Conservation (phyloP, 53 echinoderm and acorn worm genomes). For the Paracentrotus lividus region DNA sequence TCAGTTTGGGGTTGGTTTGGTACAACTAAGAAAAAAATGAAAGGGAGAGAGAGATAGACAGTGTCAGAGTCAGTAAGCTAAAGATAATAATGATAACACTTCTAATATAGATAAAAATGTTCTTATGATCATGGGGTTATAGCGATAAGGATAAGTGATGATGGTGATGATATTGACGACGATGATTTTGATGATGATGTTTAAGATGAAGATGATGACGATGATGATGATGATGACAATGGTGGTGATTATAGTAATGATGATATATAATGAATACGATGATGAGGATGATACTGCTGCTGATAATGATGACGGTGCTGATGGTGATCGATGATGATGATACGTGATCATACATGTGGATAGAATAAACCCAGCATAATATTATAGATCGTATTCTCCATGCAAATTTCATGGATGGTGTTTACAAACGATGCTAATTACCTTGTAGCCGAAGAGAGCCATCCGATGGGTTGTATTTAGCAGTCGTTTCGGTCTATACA, state of each 20-base stretch:
- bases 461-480: neutral
- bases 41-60: neutral
- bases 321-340: no score
- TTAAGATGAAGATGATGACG: neutral
- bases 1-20: neutral
- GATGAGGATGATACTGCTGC: neutral
- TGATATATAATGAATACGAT: neutral
- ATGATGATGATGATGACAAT: neutral
- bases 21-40: neutral
- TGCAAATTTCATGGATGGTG: no score
- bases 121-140: neutral
- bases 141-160: neutral
- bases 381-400: no score
- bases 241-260: neutral
- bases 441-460: neutral
- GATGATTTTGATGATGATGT: neutral
- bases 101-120: neutral
- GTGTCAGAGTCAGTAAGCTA: neutral
- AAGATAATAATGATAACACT: neutral
- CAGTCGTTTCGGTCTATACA: neutral
- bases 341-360: no score
- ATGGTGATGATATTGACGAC: neutral
- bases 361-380: no score
- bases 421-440: neutral
- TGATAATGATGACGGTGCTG: neutral